Percentiles rank a stretch among this genome's conserved stretches.
Evolutionary conservation across 2,888 invertebrate species (phyloP).

Genomic region (Eudiplozoon nipponicum): DNA sequence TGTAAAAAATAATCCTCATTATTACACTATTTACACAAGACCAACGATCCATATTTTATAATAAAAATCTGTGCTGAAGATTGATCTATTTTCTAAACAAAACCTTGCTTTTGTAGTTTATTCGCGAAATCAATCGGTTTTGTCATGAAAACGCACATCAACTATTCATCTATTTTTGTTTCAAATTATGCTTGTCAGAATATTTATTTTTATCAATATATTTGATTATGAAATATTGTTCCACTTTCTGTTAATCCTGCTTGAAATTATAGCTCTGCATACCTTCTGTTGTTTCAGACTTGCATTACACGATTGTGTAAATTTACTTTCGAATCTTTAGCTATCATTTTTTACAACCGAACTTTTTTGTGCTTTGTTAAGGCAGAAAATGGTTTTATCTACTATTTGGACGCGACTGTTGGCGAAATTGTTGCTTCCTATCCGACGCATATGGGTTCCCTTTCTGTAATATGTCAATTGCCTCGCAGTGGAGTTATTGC

Average conservation of each 20-base stretch:
- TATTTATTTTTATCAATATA: not conserved
- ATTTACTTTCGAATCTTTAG: slow-evolving; percentile 4
- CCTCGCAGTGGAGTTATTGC: slow-evolving; percentile 64
- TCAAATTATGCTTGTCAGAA: not conserved
- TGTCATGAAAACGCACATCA: too few relatives aligned
- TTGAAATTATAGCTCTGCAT: too few relatives aligned
- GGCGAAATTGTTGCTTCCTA: slow-evolving; percentile 53
- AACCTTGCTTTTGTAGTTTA: too few relatives aligned
- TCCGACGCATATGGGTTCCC: slow-evolving; percentile 42
- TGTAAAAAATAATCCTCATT: too few relatives aligned
- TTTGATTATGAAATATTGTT: not conserved
- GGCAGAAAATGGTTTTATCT: slow-evolving; percentile 39
- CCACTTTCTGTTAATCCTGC: too few relatives aligned
- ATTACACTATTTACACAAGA: too few relatives aligned
- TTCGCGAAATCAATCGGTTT: too few relatives aligned
- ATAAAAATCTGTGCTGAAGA: too few relatives aligned
- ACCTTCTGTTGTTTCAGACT: too few relatives aligned
- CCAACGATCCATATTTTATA: too few relatives aligned
- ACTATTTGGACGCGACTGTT: slow-evolving; percentile 71
- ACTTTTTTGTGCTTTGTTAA: slow-evolving; percentile 17
- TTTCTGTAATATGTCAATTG: slow-evolving; percentile 57
- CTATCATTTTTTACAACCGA: slow-evolving; percentile 8
- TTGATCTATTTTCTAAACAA: too few relatives aligned
- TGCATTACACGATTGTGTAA: not conserved
- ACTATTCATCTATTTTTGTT: too few relatives aligned